Evolutionary conservation across 2,113 vertebrate genomes (phyloP).

Genomic region (Marcusenius ussheri): DNA sequence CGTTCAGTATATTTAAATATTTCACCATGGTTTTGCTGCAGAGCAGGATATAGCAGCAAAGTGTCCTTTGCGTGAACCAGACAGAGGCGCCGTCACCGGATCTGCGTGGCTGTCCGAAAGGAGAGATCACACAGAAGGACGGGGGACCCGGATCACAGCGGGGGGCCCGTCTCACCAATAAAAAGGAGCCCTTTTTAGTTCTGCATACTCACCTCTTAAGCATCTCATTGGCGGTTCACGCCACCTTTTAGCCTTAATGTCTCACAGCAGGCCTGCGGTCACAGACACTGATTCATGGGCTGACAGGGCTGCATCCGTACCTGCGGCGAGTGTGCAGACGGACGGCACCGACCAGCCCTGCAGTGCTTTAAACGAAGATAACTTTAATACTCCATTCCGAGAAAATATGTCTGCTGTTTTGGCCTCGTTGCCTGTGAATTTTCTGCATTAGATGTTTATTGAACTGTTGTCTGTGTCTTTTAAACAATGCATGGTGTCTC

Average conservation of each 20-base stretch:
- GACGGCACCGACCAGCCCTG: constrained; percentile 10
- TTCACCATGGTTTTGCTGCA: neutral
- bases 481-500: neutral
- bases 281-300: constrained; percentile 59
- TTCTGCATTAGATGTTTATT: neutral
- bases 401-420: neutral
- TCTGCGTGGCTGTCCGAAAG: neutral
- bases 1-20: neutral
- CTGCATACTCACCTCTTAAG: constrained; percentile 59
- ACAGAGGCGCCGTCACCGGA: neutral
- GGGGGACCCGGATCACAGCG: constrained; percentile 37
- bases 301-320: constrained; percentile 55
- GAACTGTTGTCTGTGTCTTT: neutral
- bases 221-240: constrained; percentile 63
- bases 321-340: constrained; percentile 46
- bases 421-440: neutral
- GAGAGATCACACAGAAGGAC: neutral
- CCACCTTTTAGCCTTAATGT: constrained; percentile 60
- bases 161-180: constrained; percentile 46
- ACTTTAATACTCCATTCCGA: neutral
- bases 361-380: neutral
- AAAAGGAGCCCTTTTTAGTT: constrained; percentile 57
- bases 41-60: neutral
- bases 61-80: neutral
- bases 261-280: constrained; percentile 58